Conservation (phyloP, 1,140 invertebrate species). For the Halyomorpha halys region DNA sequence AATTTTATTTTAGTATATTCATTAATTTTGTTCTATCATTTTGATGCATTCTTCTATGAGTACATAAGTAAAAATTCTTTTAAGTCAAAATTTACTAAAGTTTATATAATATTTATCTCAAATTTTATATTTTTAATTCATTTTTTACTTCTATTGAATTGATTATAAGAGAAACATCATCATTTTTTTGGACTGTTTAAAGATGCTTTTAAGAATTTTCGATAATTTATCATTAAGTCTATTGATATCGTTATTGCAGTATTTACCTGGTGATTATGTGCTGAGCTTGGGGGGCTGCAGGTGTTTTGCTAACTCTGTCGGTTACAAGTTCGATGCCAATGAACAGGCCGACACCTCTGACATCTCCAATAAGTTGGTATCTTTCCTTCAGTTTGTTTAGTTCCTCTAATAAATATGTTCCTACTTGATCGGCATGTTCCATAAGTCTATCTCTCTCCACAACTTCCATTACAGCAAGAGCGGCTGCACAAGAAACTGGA, state of each 20-base stretch:
- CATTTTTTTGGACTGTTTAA: too few relatives aligned
- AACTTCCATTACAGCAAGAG: conserved; percentile 87
- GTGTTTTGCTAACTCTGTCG: conserved; percentile 59
- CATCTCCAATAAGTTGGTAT: conserved; percentile 74
- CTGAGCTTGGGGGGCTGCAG: conserved; percentile 71
- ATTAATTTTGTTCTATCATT: too few relatives aligned
- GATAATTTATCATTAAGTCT: too few relatives aligned
- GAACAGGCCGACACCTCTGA: conserved; percentile 82
- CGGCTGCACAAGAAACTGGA: conserved; percentile 92
- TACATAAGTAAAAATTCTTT: too few relatives aligned
- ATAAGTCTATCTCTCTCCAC: conserved; percentile 80
- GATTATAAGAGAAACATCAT: too few relatives aligned
- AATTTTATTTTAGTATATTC: too few relatives aligned
- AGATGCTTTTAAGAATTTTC: too few relatives aligned
- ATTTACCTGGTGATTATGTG: conserved; percentile 61
- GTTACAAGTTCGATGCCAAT: conserved; percentile 88
- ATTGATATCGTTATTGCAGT: conserved; percentile 34
- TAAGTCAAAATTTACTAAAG: too few relatives aligned
- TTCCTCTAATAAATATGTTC: conserved; percentile 61
- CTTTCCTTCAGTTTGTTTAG: conserved; percentile 59
- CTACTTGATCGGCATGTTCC: conserved; percentile 70
- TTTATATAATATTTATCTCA: too few relatives aligned
- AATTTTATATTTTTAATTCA: too few relatives aligned
- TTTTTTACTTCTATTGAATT: too few relatives aligned
- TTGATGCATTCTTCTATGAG: too few relatives aligned